A percentile compares a stretch with the other conserved stretches of the same genome.
phyloP scores from a whole-genome alignment of 2,888 invertebrate genomes.

The Polylopha cassiicola region DNA sequence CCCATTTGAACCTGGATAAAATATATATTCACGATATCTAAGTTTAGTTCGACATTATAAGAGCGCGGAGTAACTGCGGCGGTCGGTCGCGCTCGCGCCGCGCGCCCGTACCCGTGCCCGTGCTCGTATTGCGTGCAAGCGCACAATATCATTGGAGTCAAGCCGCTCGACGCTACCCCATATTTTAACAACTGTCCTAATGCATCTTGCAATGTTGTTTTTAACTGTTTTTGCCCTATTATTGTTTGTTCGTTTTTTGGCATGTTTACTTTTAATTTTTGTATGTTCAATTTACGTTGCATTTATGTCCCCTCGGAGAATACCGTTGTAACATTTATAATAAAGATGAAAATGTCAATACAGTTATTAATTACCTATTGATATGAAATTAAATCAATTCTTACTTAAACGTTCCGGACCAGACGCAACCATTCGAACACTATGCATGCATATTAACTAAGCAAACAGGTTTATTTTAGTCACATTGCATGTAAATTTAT shows the following conservation, averaged over 20 bases:
- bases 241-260: constrained; percentile 68
- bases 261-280: constrained; percentile 74
- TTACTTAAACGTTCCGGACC: constrained; percentile 4
- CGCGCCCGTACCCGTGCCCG: constrained; percentile 44
- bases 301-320: constrained; percentile 23
- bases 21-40: too few relatives aligned
- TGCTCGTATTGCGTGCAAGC: constrained; percentile 73
- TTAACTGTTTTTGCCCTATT: constrained; percentile 73
- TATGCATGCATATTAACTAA: constrained; percentile 14
- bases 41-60: too few relatives aligned
- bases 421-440: background rate
- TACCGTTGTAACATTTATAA: constrained; percentile 33
- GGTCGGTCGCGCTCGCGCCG: too few relatives aligned
- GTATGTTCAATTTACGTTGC: constrained; percentile 44
- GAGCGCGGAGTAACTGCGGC: too few relatives aligned
- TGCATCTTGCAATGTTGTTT: constrained; percentile 78
- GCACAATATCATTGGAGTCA: constrained; percentile 62
- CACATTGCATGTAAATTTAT: constrained; percentile 73
- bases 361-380: constrained; percentile 5
- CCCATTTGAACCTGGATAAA: too few relatives aligned
- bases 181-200: constrained; percentile 79
- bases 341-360: constrained; percentile 9
- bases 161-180: constrained; percentile 68
- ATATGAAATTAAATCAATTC: constrained; percentile 3
- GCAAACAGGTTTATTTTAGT: constrained; percentile 4